Evolutionary conservation across 2,888 invertebrate genomes (phyloP).

Genomic region (Lottia gigantea): DNA sequence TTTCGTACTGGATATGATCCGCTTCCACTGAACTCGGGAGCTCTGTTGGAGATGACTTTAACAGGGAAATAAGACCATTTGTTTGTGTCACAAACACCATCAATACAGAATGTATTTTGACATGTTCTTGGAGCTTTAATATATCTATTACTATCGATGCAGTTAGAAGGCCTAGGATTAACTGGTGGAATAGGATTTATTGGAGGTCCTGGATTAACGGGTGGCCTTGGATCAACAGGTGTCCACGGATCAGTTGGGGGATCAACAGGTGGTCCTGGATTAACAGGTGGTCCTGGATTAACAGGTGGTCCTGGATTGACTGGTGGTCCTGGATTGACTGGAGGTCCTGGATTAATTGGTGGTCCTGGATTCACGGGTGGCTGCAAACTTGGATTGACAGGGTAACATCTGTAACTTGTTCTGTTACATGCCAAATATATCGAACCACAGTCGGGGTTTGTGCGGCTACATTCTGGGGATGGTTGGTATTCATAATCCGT

Average conservation of each 20-base stretch:
- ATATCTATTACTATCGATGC: slow-evolving; percentile 6
- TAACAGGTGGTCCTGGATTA: slow-evolving; percentile 19
- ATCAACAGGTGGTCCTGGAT: neutral
- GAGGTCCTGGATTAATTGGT: slow-evolving; percentile 21
- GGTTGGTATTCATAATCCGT: slow-evolving; percentile 37
- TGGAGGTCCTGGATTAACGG: neutral
- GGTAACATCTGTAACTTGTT: slow-evolving; percentile 25
- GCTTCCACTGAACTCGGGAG: slow-evolving; percentile 45
- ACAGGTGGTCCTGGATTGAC: slow-evolving; percentile 18
- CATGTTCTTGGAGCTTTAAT: slow-evolving; percentile 19
- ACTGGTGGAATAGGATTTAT: neutral
- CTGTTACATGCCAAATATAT: slow-evolving; percentile 39
- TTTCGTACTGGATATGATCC: slow-evolving; percentile 46
- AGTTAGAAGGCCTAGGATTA: slow-evolving; percentile 2
- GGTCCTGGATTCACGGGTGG: slow-evolving; percentile 18
- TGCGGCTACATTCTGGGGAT: slow-evolving; percentile 37
- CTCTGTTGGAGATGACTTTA: slow-evolving; percentile 50
- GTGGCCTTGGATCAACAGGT: slow-evolving; percentile 5
- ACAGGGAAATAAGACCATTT: slow-evolving; percentile 57
- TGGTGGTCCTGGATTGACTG: slow-evolving; percentile 16
- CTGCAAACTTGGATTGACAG: slow-evolving; percentile 34
- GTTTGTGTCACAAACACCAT: slow-evolving; percentile 48
- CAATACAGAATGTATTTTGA: slow-evolving; percentile 54
- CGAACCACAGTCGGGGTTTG: slow-evolving; percentile 42
- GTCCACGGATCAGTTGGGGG: neutral